Percentiles rank a stretch among this genome's conserved stretches.
Conservation (phyloP, 2,797 vertebrate species). For the Psittacula derbiana region DNA sequence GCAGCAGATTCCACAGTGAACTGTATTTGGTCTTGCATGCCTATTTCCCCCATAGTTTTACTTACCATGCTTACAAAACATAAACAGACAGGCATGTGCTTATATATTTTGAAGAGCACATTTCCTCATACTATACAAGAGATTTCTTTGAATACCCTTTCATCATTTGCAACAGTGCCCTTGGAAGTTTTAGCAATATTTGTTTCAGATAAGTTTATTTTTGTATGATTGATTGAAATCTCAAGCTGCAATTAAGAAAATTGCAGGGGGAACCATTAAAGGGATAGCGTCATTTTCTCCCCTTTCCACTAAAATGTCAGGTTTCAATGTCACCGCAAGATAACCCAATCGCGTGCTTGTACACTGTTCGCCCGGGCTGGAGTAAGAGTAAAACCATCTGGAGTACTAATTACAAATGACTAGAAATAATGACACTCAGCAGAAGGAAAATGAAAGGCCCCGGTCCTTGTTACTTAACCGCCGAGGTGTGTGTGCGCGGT, state of each 20-base stretch:
- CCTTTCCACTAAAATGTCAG: constrained; percentile 56
- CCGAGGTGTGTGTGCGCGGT: not conserved
- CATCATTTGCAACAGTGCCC: not conserved
- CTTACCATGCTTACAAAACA: not conserved
- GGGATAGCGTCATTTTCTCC: constrained; percentile 32
- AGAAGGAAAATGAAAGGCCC: constrained; percentile 44
- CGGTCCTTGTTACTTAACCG: not conserved
- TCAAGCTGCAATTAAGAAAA: constrained; percentile 63
- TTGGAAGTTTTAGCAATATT: constrained; percentile 41
- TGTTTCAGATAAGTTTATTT: constrained; percentile 51
- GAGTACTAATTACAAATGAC: constrained; percentile 63
- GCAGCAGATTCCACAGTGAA: not conserved
- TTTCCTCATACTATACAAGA: not conserved
- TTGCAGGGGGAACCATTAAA: constrained; percentile 21
- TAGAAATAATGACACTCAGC: constrained; percentile 34
- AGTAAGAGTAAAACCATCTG: constrained; percentile 26
- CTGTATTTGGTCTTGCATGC: not conserved
- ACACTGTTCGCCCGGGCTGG: not conserved
- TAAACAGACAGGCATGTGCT: constrained; percentile 21
- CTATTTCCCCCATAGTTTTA: not conserved
- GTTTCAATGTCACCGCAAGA: constrained; percentile 55
- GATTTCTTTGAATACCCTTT: not conserved
- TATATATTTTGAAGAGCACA: constrained; percentile 19
- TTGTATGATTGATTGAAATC: constrained; percentile 34
- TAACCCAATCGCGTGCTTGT: constrained; percentile 49